Base-by-base conservation (phyloP, 2,888 invertebrate species). In the Elegia similella region DNA sequence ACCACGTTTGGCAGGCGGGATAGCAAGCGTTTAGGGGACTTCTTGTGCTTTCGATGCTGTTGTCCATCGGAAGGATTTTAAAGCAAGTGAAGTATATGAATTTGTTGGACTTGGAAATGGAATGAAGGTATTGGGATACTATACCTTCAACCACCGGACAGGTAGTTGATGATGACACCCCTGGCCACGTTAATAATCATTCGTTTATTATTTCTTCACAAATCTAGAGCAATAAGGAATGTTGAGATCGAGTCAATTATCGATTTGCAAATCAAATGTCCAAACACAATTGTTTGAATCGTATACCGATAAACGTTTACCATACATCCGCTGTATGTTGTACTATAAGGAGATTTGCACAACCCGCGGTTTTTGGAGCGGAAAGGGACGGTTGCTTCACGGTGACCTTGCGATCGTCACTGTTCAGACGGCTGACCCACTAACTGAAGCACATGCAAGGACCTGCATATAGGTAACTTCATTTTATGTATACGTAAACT, bases 361-460 rank as follows among this genome's bases (percentile, higher is more conserved):
- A 88, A 90, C 77, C 73, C 66, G 78, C 62, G 72, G 77, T 89
- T 87, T 90, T 88, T 88, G 83, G 90, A 90, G 90, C 90, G 88
- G 80, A 90, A 90, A 89, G 84, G 87, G 82, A 83, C 84, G 70
- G 78, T 88, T 88, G 83, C 86, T 68, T 70, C 87, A 90, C 50
- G 62, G 65, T 79, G 83, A 88, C 88, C 88, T 88, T 89, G 88
- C 67, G 29, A 57, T 29, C 57, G 54, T 42, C 56, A 38, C 42
- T 46, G 44, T 30, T 42, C 34, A 57, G 61, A 61, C 59, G 60
- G 30, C 17, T 58, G 55, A 52, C 56, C 38, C 43, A 60, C 43
- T 50, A 55, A 44, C 29, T 44, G 12, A 15, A 52, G 54, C 23
- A 55, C 34, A 34, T 54, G 32, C 50, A 16, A 38, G 50, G 50